phyloP scores from a whole-genome alignment of 2,888 invertebrate species.

The Zaprionus obscuricornis region DNA sequence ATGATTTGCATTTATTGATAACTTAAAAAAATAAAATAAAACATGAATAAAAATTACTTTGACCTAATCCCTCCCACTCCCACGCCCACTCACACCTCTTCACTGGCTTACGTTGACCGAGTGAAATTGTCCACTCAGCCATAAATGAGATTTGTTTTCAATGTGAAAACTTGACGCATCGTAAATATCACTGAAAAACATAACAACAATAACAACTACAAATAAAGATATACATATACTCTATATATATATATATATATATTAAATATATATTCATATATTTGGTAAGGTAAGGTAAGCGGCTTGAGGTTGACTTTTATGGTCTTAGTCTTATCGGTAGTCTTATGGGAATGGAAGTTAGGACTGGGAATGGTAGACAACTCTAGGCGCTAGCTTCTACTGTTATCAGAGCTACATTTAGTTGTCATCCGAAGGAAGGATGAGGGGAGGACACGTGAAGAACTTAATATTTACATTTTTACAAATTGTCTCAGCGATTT shows the following conservation, averaged over 20 bases:
- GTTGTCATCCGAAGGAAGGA: constrained; percentile 28
- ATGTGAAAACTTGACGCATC: constrained; percentile 24
- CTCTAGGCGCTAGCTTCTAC: neutral
- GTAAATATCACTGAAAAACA: constrained; percentile 11
- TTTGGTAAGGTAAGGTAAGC: too few species aligned
- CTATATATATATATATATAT: too few species aligned
- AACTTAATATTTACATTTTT: constrained; percentile 31
- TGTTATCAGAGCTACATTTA: constrained; percentile 17
- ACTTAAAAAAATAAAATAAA: neutral
- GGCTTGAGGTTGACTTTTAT: constrained; percentile 36
- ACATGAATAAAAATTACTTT: too few species aligned
- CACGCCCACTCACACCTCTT: too few species aligned
- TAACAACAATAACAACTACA: constrained; percentile 2
- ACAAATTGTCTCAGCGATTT: constrained; percentile 37
- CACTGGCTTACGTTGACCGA: too few species aligned
- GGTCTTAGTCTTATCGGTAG: constrained; percentile 39
- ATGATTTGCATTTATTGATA: constrained; percentile 36
- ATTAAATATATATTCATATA: too few species aligned
- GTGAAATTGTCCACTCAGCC: constrained; percentile 47
- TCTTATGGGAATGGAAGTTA: constrained; percentile 9
- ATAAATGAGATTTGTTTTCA: constrained; percentile 34
- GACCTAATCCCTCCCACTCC: neutral
- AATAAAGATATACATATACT: too few species aligned
- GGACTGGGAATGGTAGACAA: neutral
- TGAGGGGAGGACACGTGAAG: too few species aligned